Evolutionary conservation across 2,888 invertebrate genomes (phyloP), one percentile per base, ranked within the genome.

Genomic region (Drosophila formosana): DNA sequence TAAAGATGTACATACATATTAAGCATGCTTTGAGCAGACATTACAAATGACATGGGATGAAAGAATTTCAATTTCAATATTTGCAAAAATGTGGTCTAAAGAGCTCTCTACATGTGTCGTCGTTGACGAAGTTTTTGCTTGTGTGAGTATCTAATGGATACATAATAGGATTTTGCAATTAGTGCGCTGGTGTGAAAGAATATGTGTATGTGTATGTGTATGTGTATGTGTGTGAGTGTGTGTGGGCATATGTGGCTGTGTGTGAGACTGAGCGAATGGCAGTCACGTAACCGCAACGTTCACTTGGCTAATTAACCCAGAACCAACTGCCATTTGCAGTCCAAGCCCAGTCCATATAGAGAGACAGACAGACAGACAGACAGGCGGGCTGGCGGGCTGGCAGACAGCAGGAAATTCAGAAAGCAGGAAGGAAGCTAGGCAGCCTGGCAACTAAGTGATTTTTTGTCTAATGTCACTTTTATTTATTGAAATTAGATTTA

Each of bases 141-240:
- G 74, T 79, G 74, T 77, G 83, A 83, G 82, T 86, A 72, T 88
- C 88, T 89, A 89, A 89, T 90, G 90, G 90, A 89, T 84, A 87
- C 85, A 89, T 89, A 90, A 90, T 87, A 90, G 85, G 88, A 89
- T 89, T 89, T 89, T 82, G 80, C 81, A 88, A 85, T 88, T 88
- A 86, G 81, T 72, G 70, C 63, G 58, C 49, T 68, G 60, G 63
- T 67, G 66, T 67, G 53, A 70, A 52, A 58, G 57, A 72, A 67
- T 72, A 55, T 65, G 41, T 37, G 51, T 50, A 23, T 18, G 41
- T 47, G 56, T 61, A 46, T 52, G 39, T 66, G 45, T 62, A 41
- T 57, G 37, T 57, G 46, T 28, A 55, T 51, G 41, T 66, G 45
- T 66, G 50, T 52, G 69, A 46, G 58, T 51, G 41, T 66, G 45